Evolutionary conservation across 2,797 vertebrate species (phyloP), one percentile per base, ranked within the genome.

Genomic region (Fistularia commersonii): DNA sequence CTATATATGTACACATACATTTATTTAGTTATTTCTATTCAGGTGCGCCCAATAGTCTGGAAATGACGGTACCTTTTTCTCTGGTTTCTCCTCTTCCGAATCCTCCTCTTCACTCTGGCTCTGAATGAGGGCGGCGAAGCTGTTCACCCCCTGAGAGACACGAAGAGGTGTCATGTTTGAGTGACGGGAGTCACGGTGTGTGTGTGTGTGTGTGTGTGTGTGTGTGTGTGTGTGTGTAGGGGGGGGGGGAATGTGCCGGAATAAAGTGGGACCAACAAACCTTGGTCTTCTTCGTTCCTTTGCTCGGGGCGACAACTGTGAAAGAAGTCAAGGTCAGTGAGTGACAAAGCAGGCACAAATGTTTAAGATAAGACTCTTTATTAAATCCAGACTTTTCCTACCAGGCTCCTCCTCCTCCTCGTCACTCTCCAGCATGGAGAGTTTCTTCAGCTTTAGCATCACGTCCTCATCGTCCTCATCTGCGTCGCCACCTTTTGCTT

Each of bases 81-180:
- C 51, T 3, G 79, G 66, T 60, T 85, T 80, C 1, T 82, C 72
- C 0, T 84, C 79, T 6, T 81, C 76, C 1, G 15, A 4, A 0
- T 10, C 41, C 6, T 46, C 61, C 1, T 64, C 72, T 0, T 94
- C 92, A 55, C 91, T 93, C 73, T 92, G 85, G 14, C 81, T 80
- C 50, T 92, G 90, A 61, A 82, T 91, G 40, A 96, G 86, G 52
- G 93, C 92, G 54, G 94, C 91, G 60, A 96, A 97, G 44, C 92
- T 91, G 64, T 96, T 95, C 37, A 91, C 89, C 4, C 87, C 90
- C 93, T 96, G 53, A 41, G 56, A 32, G 42, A 74, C 8, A 64
- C 3, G 32, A 73, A 49, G 72, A 11, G 54, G 15, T 7, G 41
- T 73, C 32, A 59, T 3, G 43, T 13, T 13, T n/a, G n/a, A n/a